Base-by-base conservation (phyloP, 2,888 invertebrate genomes). In the Galerucella nymphaeae region DNA sequence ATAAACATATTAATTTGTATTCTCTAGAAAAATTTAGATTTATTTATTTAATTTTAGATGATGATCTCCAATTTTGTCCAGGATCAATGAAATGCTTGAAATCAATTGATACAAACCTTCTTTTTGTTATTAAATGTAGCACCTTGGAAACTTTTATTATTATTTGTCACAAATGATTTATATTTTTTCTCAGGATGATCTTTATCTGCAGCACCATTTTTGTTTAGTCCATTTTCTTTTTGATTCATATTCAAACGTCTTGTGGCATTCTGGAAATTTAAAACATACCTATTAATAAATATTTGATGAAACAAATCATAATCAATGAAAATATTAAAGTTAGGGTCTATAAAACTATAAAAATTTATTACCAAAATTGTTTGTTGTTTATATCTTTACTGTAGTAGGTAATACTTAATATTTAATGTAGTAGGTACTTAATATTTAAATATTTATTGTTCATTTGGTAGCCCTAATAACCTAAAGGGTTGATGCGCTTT, bases 61-160 rank as follows among this genome's bases (percentile, higher is more conserved):
- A 30, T 30, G 30, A 5, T 30, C 30, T 30, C 30, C 8, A 45
- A 45, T 13, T 45, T 45, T 45, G 45, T 4, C 30, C 30, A 30
- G 30, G 8, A 30, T 30, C 30, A 30, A 30, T 30, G 30, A 30
- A 30, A 30, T 30, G 30, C 30, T 30, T 30, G 30, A 45, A 11
- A 45, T 48, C 4, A 14, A 48, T 53, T 1, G 0, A 48, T 41
- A 45, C 48, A 70, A 75, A 80, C 80, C 76, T 80, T 79, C 55
- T 79, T 80, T 30, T 77, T 78, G 30, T 77, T 75, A 70, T 70
- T 75, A 72, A 78, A 77, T 76, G 79, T 79, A 30, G 75, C 59
- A 53, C 80, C 80, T 67, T 74, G 75, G 67, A 80, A 79, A 42
- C 59, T 42, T 66, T 16, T 55, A 61, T 68, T 55, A 61, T 68